Percentiles rank a stretch among this genome's conserved stretches.
phyloP scores from a whole-genome alignment of 2,797 vertebrate species.

The Aldrovandia affinis region DNA sequence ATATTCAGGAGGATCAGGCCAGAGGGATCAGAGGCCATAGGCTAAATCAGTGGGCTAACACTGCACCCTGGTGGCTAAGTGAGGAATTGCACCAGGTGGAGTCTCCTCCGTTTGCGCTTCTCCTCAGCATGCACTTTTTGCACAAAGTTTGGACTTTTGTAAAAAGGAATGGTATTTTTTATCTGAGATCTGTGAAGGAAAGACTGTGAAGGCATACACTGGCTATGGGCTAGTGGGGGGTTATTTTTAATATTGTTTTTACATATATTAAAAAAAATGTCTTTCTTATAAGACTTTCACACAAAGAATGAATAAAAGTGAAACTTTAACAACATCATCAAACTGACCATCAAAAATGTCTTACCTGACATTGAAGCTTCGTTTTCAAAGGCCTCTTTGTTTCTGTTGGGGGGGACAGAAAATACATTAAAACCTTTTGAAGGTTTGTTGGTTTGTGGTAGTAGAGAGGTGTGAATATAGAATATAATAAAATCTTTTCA shows the following conservation, averaged over 20 bases:
- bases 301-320: background rate
- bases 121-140: too few species aligned
- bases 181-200: too few species aligned
- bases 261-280: too few species aligned
- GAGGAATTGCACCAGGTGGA: background rate
- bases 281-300: background rate
- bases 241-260: background rate
- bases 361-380: background rate
- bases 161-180: too few species aligned
- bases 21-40: background rate
- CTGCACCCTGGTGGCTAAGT: constrained; percentile 24
- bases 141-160: too few species aligned
- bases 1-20: background rate
- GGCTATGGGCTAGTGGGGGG: background rate
- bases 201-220: background rate
- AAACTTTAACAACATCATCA: background rate
- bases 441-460: background rate
- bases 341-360: background rate
- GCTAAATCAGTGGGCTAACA: constrained; percentile 8
- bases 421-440: background rate
- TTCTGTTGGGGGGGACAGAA: background rate
- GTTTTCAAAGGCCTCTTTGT: constrained; percentile 13
- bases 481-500: background rate
- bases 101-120: background rate
- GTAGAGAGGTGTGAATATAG: background rate